Evolutionary conservation across 1,140 invertebrate species (phyloP).

Genomic region (Drosophila aff.): DNA sequence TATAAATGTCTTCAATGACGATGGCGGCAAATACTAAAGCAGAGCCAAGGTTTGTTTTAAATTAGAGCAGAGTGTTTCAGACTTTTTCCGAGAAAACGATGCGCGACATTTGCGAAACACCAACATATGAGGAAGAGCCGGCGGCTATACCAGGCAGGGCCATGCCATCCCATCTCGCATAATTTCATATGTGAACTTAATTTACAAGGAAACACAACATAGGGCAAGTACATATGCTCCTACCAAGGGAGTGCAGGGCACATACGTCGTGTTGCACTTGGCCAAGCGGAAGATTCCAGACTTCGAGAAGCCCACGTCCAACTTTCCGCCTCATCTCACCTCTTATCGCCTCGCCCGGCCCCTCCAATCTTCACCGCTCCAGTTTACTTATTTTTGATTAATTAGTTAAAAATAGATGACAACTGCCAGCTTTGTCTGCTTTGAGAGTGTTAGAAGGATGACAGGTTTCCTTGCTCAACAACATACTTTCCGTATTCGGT

Average conservation of each 20-base stretch:
- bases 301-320: slow-evolving; percentile 16
- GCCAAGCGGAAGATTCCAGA: slow-evolving; percentile 38
- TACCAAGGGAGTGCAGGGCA: neutral
- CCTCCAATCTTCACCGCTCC: slow-evolving; percentile 64
- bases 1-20: slow-evolving; percentile 68
- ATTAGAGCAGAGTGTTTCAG: slow-evolving; percentile 48
- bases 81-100: slow-evolving; percentile 66
- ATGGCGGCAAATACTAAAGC: slow-evolving; percentile 38
- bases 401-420: slow-evolving; percentile 79
- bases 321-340: slow-evolving; percentile 20
- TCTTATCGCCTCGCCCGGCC: slow-evolving; percentile 14
- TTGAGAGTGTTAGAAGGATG: slow-evolving; percentile 56
- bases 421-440: slow-evolving; percentile 8
- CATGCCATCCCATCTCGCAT: slow-evolving; percentile 18
- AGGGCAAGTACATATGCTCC: slow-evolving; percentile 27
- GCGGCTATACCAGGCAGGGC: slow-evolving; percentile 5
- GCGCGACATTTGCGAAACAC: slow-evolving; percentile 68
- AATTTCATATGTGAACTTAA: slow-evolving; percentile 22
- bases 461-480: slow-evolving; percentile 50
- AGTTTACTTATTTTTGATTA: slow-evolving; percentile 83
- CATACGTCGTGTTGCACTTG: slow-evolving; percentile 58
- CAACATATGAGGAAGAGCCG: slow-evolving; percentile 55
- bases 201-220: slow-evolving; percentile 33
- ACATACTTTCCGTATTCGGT: slow-evolving; percentile 34
- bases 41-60: slow-evolving; percentile 59